phyloP scores from a whole-genome alignment of 2,888 invertebrate genomes.

The Villa cingulata region DNA sequence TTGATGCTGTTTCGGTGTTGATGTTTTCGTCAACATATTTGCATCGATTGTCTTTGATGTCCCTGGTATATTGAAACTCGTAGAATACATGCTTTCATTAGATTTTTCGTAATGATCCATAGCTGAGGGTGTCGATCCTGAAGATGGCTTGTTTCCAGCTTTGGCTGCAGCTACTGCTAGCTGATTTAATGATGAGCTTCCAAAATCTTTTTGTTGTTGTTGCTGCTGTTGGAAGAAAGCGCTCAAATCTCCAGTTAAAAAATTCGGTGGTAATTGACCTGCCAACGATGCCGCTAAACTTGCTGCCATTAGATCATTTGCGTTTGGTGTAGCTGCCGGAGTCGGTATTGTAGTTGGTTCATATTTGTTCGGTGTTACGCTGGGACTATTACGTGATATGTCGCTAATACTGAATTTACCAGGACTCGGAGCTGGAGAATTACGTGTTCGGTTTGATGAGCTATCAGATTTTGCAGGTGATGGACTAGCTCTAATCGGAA shows the following conservation, averaged over 20 bases:
- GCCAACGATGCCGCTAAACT: slow-evolving; percentile 33
- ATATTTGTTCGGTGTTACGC: slow-evolving; percentile 32
- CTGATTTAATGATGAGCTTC: slow-evolving; percentile 30
- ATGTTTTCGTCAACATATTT: slow-evolving; percentile 4
- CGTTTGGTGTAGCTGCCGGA: slow-evolving; percentile 16
- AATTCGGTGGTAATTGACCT: slow-evolving; percentile 32
- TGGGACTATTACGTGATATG: slow-evolving; percentile 32
- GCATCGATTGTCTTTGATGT: slow-evolving; percentile 14
- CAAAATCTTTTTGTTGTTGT: slow-evolving; percentile 30
- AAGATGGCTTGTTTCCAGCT: slow-evolving; percentile 14
- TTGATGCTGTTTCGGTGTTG: slow-evolving; percentile 2
- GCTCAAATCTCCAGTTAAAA: slow-evolving; percentile 30
- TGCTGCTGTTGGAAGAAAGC: slow-evolving; percentile 25
- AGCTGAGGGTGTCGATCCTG: neutral
- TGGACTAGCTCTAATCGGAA: slow-evolving; percentile 45
- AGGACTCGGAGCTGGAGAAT: slow-evolving; percentile 40
- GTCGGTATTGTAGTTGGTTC: slow-evolving; percentile 19
- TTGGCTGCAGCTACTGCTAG: slow-evolving; percentile 32
- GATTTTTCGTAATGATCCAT: slow-evolving; percentile 5
- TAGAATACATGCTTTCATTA: slow-evolving; percentile 2
- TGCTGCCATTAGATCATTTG: slow-evolving; percentile 34
- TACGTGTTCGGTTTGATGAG: slow-evolving; percentile 42
- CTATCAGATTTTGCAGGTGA: slow-evolving; percentile 45
- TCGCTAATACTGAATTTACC: slow-evolving; percentile 34
- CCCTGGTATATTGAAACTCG: slow-evolving; percentile 4